phyloP scores from a whole-genome alignment of 2,888 invertebrate genomes.

The Caenorhabditis angaria region DNA sequence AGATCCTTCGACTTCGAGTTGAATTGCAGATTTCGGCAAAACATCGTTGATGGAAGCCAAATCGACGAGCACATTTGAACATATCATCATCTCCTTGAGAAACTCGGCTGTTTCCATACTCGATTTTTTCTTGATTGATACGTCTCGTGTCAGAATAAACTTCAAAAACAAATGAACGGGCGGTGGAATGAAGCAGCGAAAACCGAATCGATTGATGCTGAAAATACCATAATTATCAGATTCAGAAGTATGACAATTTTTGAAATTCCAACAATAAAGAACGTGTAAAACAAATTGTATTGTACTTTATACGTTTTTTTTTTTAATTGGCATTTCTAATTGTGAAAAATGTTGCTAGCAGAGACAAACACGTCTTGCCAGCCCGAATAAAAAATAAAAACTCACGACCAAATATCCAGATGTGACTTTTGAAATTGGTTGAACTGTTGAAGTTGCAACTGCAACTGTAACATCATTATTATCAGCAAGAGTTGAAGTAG shows the following conservation, averaged over 20 bases:
- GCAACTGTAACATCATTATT: slow-evolving; percentile 17
- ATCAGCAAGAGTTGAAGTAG: neutral
- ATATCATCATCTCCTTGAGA: slow-evolving; percentile 20
- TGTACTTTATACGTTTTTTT: too few species aligned
- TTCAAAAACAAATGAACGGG: slow-evolving; percentile 27
- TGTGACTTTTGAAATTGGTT: neutral
- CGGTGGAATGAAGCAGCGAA: slow-evolving; percentile 18
- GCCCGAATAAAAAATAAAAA: too few species aligned
- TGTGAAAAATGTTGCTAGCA: too few species aligned
- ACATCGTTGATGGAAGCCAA: slow-evolving; percentile 13
- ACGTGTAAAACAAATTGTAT: slow-evolving; percentile 10
- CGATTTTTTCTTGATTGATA: slow-evolving; percentile 15
- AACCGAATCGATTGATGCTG: slow-evolving; percentile 24
- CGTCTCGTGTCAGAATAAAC: slow-evolving; percentile 29
- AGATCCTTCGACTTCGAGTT: slow-evolving; percentile 14
- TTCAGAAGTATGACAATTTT: too few species aligned
- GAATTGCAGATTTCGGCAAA: slow-evolving; percentile 19
- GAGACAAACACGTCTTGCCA: too few species aligned
- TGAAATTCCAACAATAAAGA: too few species aligned
- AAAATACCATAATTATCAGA: slow-evolving; percentile 15
- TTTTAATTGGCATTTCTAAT: too few species aligned
- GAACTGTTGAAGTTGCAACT: neutral
- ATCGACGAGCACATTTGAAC: slow-evolving; percentile 26
- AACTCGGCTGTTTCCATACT: slow-evolving; percentile 16
- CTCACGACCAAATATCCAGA: slow-evolving; percentile 10